Evolutionary conservation across 30 jellyfish, hydroid and myxozoan species (phyloP).

Genomic region (Rhopilema esculentum): DNA sequence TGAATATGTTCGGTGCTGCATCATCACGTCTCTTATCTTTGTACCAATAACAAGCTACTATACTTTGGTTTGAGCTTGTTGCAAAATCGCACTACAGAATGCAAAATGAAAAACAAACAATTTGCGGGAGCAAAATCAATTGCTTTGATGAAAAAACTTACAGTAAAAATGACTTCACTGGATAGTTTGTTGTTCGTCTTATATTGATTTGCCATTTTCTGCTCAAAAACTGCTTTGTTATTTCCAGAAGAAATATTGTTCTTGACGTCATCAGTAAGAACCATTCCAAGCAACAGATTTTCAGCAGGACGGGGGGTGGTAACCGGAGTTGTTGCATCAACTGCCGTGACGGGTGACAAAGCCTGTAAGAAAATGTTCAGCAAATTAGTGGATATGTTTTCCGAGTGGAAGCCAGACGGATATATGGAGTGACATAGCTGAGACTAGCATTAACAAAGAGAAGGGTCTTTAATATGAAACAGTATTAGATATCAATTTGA

Average conservation of each 20-base stretch:
- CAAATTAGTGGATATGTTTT: no score
- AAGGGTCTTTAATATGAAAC: no score
- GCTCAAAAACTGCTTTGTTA: constrained; percentile 49
- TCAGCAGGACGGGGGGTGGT: constrained; percentile 3
- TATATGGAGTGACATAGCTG: no score
- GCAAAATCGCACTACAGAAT: no score
- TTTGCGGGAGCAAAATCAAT: not conserved
- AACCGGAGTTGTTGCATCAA: constrained; percentile 36
- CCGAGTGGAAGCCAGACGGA: no score
- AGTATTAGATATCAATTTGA: no score
- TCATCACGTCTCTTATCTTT: no score
- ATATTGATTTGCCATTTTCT: constrained; percentile 65
- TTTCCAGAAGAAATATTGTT: constrained; percentile 52
- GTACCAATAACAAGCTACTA: no score
- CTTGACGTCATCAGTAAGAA: constrained; percentile 54
- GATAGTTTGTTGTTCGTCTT: constrained; percentile 1
- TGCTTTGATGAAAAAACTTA: not conserved
- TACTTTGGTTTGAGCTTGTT: no score
- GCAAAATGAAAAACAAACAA: not conserved
- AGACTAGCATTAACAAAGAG: no score
- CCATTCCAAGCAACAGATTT: constrained; percentile 65
- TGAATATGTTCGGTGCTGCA: no score
- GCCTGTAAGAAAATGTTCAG: constrained; percentile 7
- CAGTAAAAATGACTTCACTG: constrained; percentile 52
- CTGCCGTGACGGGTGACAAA: constrained; percentile 26